Evolutionary conservation across 2,113 vertebrate species (phyloP).

Genomic region (Xiphophorus hellerii): DNA sequence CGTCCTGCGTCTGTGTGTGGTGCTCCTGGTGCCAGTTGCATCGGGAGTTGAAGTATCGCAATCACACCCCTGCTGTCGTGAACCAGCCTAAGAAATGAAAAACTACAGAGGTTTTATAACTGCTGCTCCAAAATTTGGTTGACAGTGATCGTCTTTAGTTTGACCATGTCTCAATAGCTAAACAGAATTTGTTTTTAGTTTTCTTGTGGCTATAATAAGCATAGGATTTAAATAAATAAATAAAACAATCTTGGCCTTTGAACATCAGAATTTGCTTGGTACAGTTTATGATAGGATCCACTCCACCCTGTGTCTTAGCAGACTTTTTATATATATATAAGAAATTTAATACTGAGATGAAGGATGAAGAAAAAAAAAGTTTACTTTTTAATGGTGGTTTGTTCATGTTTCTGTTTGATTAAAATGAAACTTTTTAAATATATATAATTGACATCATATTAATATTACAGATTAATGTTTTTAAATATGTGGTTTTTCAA

Average conservation of each 20-base stretch:
- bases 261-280: neutral
- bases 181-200: neutral
- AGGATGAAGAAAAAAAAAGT: neutral
- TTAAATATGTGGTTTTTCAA: neutral
- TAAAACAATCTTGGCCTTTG: neutral
- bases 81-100: conserved; percentile 33
- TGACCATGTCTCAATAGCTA: neutral
- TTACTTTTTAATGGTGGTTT: neutral
- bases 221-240: neutral
- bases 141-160: neutral
- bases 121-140: neutral
- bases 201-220: neutral
- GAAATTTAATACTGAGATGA: neutral
- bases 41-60: conserved; percentile 43
- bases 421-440: neutral
- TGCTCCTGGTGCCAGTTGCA: conserved; percentile 72
- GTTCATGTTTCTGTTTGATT: neutral
- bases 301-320: neutral
- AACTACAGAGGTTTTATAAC: neutral
- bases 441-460: neutral
- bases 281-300: neutral
- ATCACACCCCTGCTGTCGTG: neutral
- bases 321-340: neutral
- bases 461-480: neutral
- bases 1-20: conserved; percentile 53